Base-by-base conservation (phyloP, 2,888 invertebrate species). In the Glomeris marginata region DNA sequence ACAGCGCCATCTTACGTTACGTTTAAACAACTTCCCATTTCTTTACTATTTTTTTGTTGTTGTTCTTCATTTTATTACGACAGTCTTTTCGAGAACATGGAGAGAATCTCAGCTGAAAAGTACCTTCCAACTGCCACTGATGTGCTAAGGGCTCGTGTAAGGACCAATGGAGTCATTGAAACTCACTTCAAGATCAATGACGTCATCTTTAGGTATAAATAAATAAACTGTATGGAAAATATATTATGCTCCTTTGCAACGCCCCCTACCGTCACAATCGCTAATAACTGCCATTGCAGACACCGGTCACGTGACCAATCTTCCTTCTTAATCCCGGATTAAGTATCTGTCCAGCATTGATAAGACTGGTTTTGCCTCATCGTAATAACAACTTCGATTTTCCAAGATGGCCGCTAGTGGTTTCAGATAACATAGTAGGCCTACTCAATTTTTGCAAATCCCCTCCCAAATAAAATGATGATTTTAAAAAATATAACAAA, bases 31-130 rank as follows among this genome's bases (percentile, higher is more conserved):
- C n/a, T n/a, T n/a, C n/a, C n/a, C n/a, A n/a, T n/a, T 35, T 13
- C 34, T 33, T 38, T 5, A 53, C 33, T 45, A 41, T 8, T 44
- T 44, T 42, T 10, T 51, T 47, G 40, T 56, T 56, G 34, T 5
- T 40, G 16, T 5, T 10, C 22, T 43, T 37, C 10, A 20, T 37
- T 43, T 52, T 52, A 22, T 61, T 60, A 53, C 64, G 62, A 44
- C 55, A 77, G 77, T 66, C 71, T 77, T 58, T 78, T 78, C 66
- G 77, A 77, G 61, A 77, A 77, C 62, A 77, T 78, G 75, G 76
- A 77, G 54, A 64, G 78, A 55, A 73, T 78, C 50, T 74, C 75
- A 63, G 72, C 74, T 62, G 72, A 74, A 45, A 75, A 76, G 62
- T 78, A 76, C 61, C 68, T 74, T 56, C 77, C 78, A 52, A 72